phyloP scores from a whole-genome alignment of 2,888 invertebrate genomes.

The Heliothis peltigera region DNA sequence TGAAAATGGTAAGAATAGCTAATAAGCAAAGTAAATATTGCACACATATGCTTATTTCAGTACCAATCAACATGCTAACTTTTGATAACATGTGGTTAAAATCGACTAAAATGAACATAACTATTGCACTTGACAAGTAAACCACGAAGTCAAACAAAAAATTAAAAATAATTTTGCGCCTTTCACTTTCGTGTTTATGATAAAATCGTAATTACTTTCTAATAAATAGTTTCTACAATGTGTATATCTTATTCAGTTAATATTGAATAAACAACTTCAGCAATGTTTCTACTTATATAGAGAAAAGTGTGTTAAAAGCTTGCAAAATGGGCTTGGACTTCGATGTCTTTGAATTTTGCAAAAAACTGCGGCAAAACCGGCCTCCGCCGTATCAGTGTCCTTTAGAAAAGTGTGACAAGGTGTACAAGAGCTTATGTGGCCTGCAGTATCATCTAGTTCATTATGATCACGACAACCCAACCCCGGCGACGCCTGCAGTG shows the following conservation, averaged over 20 bases:
- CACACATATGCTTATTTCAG: no score
- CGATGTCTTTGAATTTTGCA: constrained; percentile 96
- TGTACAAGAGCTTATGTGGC: constrained; percentile 96
- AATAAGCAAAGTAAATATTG: no score
- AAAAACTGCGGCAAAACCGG: constrained; percentile 94
- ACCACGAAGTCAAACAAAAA: constrained; percentile 52
- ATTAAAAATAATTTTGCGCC: constrained; percentile 53
- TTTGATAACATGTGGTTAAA: no score
- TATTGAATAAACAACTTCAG: constrained; percentile 7
- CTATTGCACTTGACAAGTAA: constrained; percentile 34
- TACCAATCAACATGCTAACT: background rate
- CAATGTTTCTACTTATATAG: constrained; percentile 40
- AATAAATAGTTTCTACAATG: constrained; percentile 15
- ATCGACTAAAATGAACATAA: constrained; percentile 16
- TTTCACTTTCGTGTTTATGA: constrained; percentile 60
- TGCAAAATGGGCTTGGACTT: constrained; percentile 94
- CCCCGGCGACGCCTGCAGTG: constrained; percentile 91
- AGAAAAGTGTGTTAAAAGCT: constrained; percentile 39
- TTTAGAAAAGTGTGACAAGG: constrained; percentile 94
- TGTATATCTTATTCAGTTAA: constrained; percentile 15
- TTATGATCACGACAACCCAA: constrained; percentile 95
- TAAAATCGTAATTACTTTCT: constrained; percentile 41
- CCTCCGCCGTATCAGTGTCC: constrained; percentile 97
- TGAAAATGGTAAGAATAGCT: no score
- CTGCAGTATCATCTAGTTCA: constrained; percentile 96